These are phyloP conservation scores for Aphelenchoides avenae DNA, from an alignment of 1,140 invertebrate genomes.

Conservation along the genomic window DNA sequence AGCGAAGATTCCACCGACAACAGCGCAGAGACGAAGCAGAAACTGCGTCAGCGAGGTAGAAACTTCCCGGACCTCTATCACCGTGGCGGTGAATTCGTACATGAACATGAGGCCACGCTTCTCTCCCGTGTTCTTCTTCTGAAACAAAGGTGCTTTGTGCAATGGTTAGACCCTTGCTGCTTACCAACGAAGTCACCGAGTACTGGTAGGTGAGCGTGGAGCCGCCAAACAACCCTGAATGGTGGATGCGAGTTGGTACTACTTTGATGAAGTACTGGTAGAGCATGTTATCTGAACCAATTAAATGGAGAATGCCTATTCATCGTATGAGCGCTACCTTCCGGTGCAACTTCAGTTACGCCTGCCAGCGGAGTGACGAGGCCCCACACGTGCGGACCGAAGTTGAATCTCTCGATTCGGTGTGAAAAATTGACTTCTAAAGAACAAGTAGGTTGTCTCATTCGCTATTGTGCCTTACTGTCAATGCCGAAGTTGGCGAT, in stretches of 20 bases:
- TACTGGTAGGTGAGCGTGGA: slow-evolving; percentile 52
- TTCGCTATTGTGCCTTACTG: slow-evolving; percentile 22
- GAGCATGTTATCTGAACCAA: slow-evolving; percentile 33
- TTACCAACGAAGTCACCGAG: slow-evolving; percentile 51
- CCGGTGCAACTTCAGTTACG: slow-evolving; percentile 47
- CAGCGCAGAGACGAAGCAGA: slow-evolving; percentile 49
- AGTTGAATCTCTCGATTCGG: slow-evolving; percentile 56
- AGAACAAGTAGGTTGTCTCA: background rate
- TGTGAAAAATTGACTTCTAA: slow-evolving; percentile 52
- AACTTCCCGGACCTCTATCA: slow-evolving; percentile 49
- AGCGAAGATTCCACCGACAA: slow-evolving; percentile 55
- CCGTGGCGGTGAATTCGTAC: slow-evolving; percentile 52
- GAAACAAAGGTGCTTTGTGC: slow-evolving; percentile 9
- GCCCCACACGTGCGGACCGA: slow-evolving; percentile 52
- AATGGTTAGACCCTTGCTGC: slow-evolving; percentile 13
- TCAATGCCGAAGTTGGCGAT: slow-evolving; percentile 41
- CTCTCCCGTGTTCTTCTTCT: slow-evolving; percentile 48
- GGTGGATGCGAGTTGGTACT: slow-evolving; percentile 50
- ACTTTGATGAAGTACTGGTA: slow-evolving; percentile 50
- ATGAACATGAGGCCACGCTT: slow-evolving; percentile 48
- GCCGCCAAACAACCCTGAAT: slow-evolving; percentile 34
- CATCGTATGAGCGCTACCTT: too few relatives aligned
- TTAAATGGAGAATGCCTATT: slow-evolving; percentile 11
- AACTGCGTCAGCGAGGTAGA: slow-evolving; percentile 49
- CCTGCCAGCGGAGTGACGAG: slow-evolving; percentile 54